Evolutionary conservation across 2,888 invertebrate species (phyloP).

Genomic region (Drosophila seclusa): DNA sequence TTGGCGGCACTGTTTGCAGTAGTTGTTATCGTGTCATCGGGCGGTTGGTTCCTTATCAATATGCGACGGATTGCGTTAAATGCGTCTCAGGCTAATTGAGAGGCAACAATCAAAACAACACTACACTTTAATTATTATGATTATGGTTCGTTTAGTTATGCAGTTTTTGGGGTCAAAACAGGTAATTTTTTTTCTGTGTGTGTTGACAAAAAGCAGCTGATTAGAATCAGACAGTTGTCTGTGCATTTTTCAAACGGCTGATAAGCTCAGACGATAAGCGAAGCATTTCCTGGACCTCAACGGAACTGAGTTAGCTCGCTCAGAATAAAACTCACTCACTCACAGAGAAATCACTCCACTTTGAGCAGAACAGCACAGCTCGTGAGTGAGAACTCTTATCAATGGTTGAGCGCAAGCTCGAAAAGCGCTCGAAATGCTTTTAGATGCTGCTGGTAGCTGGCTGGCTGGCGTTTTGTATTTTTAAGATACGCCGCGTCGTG

Average conservation of each 20-base stretch:
- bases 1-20: not conserved
- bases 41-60: slow-evolving; percentile 16
- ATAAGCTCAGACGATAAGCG: slow-evolving; percentile 7
- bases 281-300: not conserved
- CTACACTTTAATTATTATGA: slow-evolving; percentile 1
- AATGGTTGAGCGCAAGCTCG: slow-evolving; percentile 42
- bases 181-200: not conserved
- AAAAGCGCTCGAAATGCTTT: slow-evolving; percentile 26
- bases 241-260: not conserved
- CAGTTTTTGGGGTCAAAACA: not conserved
- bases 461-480: slow-evolving; percentile 40
- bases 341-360: not conserved
- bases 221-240: slow-evolving; percentile 3
- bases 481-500: slow-evolving; percentile 45
- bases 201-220: slow-evolving; percentile 22
- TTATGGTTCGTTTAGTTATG: not conserved
- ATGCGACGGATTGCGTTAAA: not conserved
- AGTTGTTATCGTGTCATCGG: slow-evolving; percentile 13
- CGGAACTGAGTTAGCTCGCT: not conserved
- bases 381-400: slow-evolving; percentile 52
- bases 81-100: slow-evolving; percentile 36
- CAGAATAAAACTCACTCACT: slow-evolving; percentile 3
- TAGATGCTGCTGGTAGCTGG: slow-evolving; percentile 31
- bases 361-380: slow-evolving; percentile 13
- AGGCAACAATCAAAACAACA: not conserved